A percentile compares a stretch with the other conserved stretches of the same genome.
Conservation (phyloP, 2,888 invertebrate genomes). For the Diploptera punctata region DNA sequence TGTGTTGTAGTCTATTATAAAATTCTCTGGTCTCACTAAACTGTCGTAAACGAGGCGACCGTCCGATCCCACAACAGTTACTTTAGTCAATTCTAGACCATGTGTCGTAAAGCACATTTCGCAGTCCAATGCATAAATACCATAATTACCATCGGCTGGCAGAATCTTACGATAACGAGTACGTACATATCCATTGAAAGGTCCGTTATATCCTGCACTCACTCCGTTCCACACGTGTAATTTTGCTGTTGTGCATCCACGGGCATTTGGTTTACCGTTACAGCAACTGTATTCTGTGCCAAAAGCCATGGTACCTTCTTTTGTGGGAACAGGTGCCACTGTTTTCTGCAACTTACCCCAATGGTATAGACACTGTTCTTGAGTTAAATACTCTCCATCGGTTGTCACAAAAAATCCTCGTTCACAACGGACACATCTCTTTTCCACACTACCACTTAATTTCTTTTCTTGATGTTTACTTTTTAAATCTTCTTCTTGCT, state of each 20-base stretch:
- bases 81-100: conserved; percentile 86
- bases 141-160: conserved; percentile 58
- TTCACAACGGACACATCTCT: conserved; percentile 74
- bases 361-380: conserved; percentile 85
- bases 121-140: conserved; percentile 88
- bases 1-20: conserved; percentile 93
- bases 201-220: conserved; percentile 73
- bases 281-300: conserved; percentile 68
- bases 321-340: conserved; percentile 44
- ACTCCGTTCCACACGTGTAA: conserved; percentile 83
- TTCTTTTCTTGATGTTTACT: conserved; percentile 46
- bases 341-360: conserved; percentile 77
- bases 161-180: conserved; percentile 59
- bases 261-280: conserved; percentile 56
- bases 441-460: conserved; percentile 41
- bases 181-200: conserved; percentile 70
- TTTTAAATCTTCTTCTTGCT: neutral
- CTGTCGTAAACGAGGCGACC: conserved; percentile 82
- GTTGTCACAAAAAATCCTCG: conserved; percentile 73
- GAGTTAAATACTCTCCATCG: conserved; percentile 73
- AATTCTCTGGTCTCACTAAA: conserved; percentile 80
- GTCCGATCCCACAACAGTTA: conserved; percentile 81
- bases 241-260: conserved; percentile 70
- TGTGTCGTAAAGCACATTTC: conserved; percentile 95
- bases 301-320: conserved; percentile 9